A percentile compares a stretch with the other conserved stretches of the same genome.
These are phyloP conservation scores for Nemotelus nigrinus DNA, from an alignment of 2,888 invertebrate genomes.

Conservation along the genomic window DNA sequence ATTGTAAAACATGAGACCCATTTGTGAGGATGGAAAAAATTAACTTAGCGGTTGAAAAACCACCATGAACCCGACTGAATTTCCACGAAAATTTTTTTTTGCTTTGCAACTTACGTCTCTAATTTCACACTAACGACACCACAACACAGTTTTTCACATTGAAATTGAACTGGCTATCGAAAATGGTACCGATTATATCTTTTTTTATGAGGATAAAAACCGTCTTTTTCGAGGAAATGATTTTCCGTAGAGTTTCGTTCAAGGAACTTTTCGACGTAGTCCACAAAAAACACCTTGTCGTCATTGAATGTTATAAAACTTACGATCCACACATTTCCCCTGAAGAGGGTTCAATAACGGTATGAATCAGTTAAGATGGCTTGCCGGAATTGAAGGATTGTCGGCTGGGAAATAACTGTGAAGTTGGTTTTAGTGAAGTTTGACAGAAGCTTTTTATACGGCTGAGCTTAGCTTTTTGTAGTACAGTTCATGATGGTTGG, in stretches of 20 bases:
- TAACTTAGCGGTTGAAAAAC: background rate
- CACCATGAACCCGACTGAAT: background rate
- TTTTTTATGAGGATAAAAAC: background rate
- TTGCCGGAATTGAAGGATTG: background rate
- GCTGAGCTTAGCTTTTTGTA: too few species aligned
- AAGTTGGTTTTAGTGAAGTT: background rate
- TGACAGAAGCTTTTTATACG: too few species aligned
- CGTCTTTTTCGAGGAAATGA: slow-evolving; percentile 8
- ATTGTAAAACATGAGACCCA: too few species aligned
- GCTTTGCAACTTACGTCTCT: slow-evolving; percentile 36
- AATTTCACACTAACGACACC: slow-evolving; percentile 15
- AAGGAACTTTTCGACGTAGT: slow-evolving; percentile 33
- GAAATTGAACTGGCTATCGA: background rate
- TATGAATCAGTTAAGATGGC: background rate
- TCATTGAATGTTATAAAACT: slow-evolving; percentile 22
- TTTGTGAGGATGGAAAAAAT: too few species aligned
- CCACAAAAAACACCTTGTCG: slow-evolving; percentile 37
- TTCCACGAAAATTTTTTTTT: background rate
- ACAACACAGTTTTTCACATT: background rate
- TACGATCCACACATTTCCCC: slow-evolving; percentile 16
- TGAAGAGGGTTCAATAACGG: background rate
- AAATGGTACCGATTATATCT: slow-evolving; percentile 10
- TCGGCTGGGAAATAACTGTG: slow-evolving; percentile 16
- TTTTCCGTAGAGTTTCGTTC: slow-evolving; percentile 1
- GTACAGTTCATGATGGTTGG: too few species aligned